A percentile compares a stretch with the other conserved stretches of the same genome.
phyloP scores from a whole-genome alignment of 2,888 invertebrate species.

The Saturnia pavonia region DNA sequence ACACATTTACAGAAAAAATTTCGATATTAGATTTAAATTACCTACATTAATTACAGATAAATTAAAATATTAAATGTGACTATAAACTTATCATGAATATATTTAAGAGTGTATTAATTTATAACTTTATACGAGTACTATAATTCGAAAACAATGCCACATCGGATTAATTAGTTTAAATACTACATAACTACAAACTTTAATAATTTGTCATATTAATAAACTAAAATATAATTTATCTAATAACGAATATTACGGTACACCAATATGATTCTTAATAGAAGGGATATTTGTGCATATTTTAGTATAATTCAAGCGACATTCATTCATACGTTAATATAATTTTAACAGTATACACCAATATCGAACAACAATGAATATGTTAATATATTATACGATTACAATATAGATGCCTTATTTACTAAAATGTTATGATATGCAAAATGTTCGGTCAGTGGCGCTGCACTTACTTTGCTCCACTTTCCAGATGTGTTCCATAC shows the following conservation, averaged over 20 bases:
- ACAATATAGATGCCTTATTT: conserved; percentile 41
- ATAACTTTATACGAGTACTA: neutral
- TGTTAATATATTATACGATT: conserved; percentile 38
- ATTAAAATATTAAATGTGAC: conserved; percentile 78
- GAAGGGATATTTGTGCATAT: neutral
- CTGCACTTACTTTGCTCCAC: conserved; percentile 35
- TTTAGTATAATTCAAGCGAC: conserved; percentile 32
- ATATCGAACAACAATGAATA: conserved; percentile 45
- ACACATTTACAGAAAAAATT: conserved; percentile 74
- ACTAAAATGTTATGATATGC: conserved; percentile 66
- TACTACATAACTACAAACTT: neutral
- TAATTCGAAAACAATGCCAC: neutral
- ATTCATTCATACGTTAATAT: conserved; percentile 40
- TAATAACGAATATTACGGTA: neutral
- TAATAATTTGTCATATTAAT: neutral
- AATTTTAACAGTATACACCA: conserved; percentile 20
- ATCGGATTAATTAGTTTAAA: neutral
- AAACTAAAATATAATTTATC: neutral
- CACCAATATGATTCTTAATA: neutral
- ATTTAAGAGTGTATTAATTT: neutral
- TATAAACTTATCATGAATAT: conserved; percentile 48
- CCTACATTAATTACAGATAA: conserved; percentile 45
- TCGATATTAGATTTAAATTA: conserved; percentile 65
- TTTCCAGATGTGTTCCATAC: conserved; percentile 61
- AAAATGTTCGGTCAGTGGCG: conserved; percentile 47